phyloP scores from a whole-genome alignment of 2,113 vertebrate species.

The Triplophysa dalaica region DNA sequence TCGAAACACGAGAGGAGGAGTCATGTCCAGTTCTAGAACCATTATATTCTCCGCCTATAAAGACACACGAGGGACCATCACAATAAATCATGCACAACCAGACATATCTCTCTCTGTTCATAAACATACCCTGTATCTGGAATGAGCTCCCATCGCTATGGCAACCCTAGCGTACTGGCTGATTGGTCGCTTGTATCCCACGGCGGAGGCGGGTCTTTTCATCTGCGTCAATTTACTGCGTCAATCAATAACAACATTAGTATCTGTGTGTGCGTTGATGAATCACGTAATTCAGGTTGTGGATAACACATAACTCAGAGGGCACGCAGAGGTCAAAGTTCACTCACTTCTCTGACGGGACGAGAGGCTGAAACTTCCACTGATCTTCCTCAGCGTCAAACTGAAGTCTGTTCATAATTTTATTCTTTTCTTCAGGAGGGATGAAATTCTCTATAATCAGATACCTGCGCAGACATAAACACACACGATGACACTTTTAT shows the following conservation, averaged over 20 bases:
- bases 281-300: background rate
- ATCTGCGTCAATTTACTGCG: conserved; percentile 82
- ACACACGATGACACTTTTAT: background rate
- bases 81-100: background rate
- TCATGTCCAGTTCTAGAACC: conserved; percentile 92
- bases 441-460: conserved; percentile 99
- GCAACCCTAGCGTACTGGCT: conserved; percentile 93
- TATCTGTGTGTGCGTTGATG: background rate
- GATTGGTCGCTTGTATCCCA: conserved; percentile 96
- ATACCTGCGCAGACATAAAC: conserved; percentile 76
- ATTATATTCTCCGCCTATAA: conserved; percentile 93
- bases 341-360: conserved; percentile 83
- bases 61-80: background rate
- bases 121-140: conserved; percentile 86
- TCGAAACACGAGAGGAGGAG: conserved; percentile 83
- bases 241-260: background rate
- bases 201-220: conserved; percentile 89
- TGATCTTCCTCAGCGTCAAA: conserved; percentile 94
- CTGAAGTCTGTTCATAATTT: conserved; percentile 95
- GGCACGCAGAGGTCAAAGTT: background rate
- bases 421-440: conserved; percentile 97
- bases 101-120: background rate
- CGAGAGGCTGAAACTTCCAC: conserved; percentile 94
- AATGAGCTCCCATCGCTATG: conserved; percentile 88
- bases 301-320: background rate